Evolutionary conservation across 2,797 vertebrate species (phyloP).

Genomic region (Myripristis murdjan): DNA sequence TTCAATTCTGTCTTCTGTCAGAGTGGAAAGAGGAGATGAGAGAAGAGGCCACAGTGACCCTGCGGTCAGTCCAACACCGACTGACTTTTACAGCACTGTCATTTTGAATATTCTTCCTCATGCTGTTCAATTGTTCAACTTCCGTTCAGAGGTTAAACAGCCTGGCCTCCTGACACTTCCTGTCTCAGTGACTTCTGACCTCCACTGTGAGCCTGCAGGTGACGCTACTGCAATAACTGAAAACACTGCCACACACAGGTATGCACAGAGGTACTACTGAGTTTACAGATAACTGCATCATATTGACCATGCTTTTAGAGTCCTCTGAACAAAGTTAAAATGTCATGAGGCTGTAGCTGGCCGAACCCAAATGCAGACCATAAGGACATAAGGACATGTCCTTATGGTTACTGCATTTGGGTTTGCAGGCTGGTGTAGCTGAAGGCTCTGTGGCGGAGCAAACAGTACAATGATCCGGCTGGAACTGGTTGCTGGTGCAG

Average conservation of each 20-base stretch:
- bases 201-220: conserved; percentile 7
- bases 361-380: no score
- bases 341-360: no score
- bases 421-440: no score
- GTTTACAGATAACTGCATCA: no score
- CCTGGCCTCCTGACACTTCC: conserved; percentile 24
- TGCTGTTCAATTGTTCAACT: conserved; percentile 14
- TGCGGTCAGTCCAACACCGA: conserved; percentile 8
- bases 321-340: neutral
- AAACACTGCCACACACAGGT: conserved; percentile 2
- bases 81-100: conserved; percentile 26
- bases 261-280: neutral
- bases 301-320: neutral
- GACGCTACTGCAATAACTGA: conserved; percentile 8
- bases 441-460: no score
- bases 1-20: conserved; percentile 19
- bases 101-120: conserved; percentile 21
- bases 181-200: conserved; percentile 30
- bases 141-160: conserved; percentile 28
- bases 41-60: conserved; percentile 13
- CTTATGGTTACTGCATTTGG: no score
- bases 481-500: no score
- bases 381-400: no score
- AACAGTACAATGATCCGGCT: no score
- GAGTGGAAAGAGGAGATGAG: neutral